Evolutionary conservation across 2,888 invertebrate genomes (phyloP), one percentile per base, ranked within the genome.

Genomic region (Papilio protenor): DNA sequence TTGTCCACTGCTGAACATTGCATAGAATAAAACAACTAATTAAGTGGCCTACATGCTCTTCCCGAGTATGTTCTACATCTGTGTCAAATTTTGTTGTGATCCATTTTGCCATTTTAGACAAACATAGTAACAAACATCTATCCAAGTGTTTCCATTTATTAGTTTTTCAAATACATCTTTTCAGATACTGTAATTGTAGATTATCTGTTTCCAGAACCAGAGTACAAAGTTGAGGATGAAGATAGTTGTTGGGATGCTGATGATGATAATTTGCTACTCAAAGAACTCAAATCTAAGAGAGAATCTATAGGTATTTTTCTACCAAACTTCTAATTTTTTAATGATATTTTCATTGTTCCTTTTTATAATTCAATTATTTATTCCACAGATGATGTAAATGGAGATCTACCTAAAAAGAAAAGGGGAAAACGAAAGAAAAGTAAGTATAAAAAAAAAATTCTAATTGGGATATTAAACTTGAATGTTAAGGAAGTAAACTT

Each of bases 181-280:
- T 23, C 11, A 3, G 23, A 57, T 21, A 23, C 0, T 23, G 21
- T 21, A 21, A n/a, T 57, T 10, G 0, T 55, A 10, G 8, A 57
- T 57, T 23, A 5, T 66, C 2, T 45, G n/a, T 69, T 69, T 89
- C 52, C 84, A 92, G 92, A 92, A 79, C 83, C 84, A 16, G 81
- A 80, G 49, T 86, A 82, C 77, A 85, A 85, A 79, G 86, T 87
- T 18, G 83, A 83, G n/a, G 85, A 83, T 4, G 84, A 86, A 79
- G 89, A 90, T n/a, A 87, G 85, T 74, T 84, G 85, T 64, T 94
- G 94, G 94, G 91, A 94, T 82, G 91, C 89, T 2, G 92, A 92
- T 12, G 94, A 94, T 83, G 91, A 92, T 76, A 90, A 92, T 79
- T 75, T 89, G 0, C 33, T 90, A 2, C 81, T 90, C n/a, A 84